Evolutionary conservation across 2,113 vertebrate genomes (phyloP), one percentile per base, ranked within the genome.

Genomic region (Junco hyemalis): DNA sequence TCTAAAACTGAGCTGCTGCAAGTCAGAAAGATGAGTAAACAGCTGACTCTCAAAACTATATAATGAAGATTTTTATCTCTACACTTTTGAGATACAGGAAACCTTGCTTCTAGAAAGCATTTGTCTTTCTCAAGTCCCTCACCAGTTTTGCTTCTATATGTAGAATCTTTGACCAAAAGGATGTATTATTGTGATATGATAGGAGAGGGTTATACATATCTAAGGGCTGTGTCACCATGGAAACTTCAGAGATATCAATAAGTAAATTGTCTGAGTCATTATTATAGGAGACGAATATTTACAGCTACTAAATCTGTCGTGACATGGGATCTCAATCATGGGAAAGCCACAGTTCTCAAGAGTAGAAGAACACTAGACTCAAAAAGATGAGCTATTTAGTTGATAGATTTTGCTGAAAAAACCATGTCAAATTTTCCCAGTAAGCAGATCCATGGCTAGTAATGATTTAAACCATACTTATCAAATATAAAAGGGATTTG

Each of bases 401-500:
- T 44, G 38, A 26, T 19, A 78, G 16, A 63, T 86, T 88, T 59
- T 77, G 22, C 7, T 70, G 61, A 11, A 72, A 80, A 93, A 90
- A 35, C 3, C 19, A 19, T 47, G 42, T 69, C n/a, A 90, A 76
- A 72, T 85, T 85, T 90, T 76, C 15, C 31, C 57, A 91, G 53
- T 64, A 91, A 87, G 56, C 11, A 71, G 44, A 89, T 31, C 44
- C 28, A n/a, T 26, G 57, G 8, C 33, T 74, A 68, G 10, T 33
- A 85, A 72, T 0, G 0, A 61, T 72, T 69, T 82, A 88, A 91
- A 85, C 6, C 22, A 42, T 3, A 13, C n/a, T 87, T 94, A 63
- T 80, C 63, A 96, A 76, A 85, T 4, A 45, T 48, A 72, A 92
- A 93, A 40, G 7, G 66, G 66, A 93, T 96, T 92, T 85, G 11